Conservation (phyloP, 2,113 vertebrate species). For the Monopterus albus region DNA sequence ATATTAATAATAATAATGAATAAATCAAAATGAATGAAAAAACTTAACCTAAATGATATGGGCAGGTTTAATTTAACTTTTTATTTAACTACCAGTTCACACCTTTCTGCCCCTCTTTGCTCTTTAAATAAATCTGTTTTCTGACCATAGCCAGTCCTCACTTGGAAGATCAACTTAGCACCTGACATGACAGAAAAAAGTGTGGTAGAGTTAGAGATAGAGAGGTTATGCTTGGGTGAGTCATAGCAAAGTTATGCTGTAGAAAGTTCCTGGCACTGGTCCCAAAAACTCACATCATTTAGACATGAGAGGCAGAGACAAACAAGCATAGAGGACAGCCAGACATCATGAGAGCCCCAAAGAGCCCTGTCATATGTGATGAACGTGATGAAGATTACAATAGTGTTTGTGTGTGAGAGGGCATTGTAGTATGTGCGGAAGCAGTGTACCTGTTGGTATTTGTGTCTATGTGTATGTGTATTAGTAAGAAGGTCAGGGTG, state of each 20-base stretch:
- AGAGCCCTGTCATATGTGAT: slow-evolving; percentile 58
- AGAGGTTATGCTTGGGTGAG: slow-evolving; percentile 55
- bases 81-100: not conserved
- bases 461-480: slow-evolving; percentile 36
- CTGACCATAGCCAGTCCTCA: slow-evolving; percentile 30
- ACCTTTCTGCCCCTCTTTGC: not conserved
- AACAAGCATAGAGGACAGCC: slow-evolving; percentile 52
- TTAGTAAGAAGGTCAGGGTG: slow-evolving; percentile 56
- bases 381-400: slow-evolving; percentile 52
- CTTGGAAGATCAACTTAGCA: slow-evolving; percentile 45
- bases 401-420: not conserved
- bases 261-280: slow-evolving; percentile 74
- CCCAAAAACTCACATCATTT: slow-evolving; percentile 73
- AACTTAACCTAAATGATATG: too few relatives aligned
- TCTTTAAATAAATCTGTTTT: slow-evolving; percentile 50
- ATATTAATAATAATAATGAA: too few relatives aligned
- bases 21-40: too few relatives aligned
- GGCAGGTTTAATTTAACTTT: not conserved
- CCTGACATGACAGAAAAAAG: slow-evolving; percentile 45
- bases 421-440: not conserved
- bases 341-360: slow-evolving; percentile 49
- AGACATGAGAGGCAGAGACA: slow-evolving; percentile 40
- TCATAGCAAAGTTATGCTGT: slow-evolving; percentile 67
- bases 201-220: slow-evolving; percentile 64
- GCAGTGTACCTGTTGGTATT: slow-evolving; percentile 30